Conservation (phyloP, 1,140 invertebrate species). For the Scaptodrosophila lebanonensis region DNA sequence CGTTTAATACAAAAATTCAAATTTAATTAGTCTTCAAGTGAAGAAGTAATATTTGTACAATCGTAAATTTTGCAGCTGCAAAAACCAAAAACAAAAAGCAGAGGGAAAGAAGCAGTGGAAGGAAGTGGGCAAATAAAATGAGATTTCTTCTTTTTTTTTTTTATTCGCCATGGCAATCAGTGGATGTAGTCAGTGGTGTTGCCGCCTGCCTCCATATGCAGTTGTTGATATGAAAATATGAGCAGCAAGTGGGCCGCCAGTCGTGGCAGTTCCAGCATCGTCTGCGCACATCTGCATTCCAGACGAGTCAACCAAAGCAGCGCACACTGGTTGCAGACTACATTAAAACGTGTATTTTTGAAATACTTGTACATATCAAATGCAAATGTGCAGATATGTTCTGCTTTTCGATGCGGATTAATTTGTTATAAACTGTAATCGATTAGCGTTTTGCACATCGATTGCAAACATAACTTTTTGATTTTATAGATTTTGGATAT, state of each 20-base stretch:
- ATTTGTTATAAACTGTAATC: too few species aligned
- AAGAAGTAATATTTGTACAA: conserved; percentile 74
- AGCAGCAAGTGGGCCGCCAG: conserved; percentile 30
- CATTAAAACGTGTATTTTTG: not conserved
- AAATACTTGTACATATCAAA: not conserved
- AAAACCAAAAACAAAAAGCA: conserved; percentile 18
- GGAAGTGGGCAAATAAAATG: conserved; percentile 48
- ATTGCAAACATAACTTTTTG: too few species aligned
- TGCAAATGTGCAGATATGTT: too few species aligned
- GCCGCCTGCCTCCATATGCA: too few species aligned
- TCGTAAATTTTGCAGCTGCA: conserved; percentile 63
- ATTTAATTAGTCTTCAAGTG: conserved; percentile 74
- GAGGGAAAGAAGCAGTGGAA: conserved; percentile 13
- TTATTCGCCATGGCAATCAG: not conserved
- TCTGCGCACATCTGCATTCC: conserved; percentile 62
- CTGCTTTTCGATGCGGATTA: too few species aligned
- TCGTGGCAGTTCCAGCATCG: conserved; percentile 14
- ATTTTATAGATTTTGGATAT: too few species aligned
- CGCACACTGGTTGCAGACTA: not conserved
- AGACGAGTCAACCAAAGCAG: conserved; percentile 52
- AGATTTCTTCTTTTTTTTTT: not conserved
- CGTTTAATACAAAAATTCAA: conserved; percentile 68
- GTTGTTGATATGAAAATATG: conserved; percentile 43
- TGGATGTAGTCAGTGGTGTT: conserved; percentile 3
- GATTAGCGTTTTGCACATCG: too few species aligned